Conservation (phyloP, 2,888 invertebrate genomes). For the Rhingia rostrata region DNA sequence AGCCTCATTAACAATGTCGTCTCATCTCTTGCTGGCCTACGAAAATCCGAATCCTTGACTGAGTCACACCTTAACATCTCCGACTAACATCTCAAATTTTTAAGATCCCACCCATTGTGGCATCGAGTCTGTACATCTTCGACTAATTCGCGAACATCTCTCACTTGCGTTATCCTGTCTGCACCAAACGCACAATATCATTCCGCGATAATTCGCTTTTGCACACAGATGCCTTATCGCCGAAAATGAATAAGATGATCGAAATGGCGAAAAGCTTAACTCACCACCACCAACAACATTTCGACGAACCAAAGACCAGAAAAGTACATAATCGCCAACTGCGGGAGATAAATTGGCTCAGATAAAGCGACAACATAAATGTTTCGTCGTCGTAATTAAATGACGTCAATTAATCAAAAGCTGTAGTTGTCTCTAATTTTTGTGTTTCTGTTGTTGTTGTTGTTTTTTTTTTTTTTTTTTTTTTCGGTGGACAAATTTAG, state of each 20-base stretch:
- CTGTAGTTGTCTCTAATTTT: constrained; percentile 73
- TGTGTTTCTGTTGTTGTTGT: constrained; percentile 43
- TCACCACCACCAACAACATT: constrained; percentile 18
- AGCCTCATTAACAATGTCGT: too few relatives aligned
- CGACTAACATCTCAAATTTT: background rate
- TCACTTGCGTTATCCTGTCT: constrained; percentile 56
- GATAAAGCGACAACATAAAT: constrained; percentile 77
- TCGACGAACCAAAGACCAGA: background rate
- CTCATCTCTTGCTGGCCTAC: too few relatives aligned
- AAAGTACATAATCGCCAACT: constrained; percentile 52
- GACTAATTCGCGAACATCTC: constrained; percentile 48
- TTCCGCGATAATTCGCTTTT: constrained; percentile 49
- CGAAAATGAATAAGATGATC: constrained; percentile 37
- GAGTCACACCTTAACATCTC: background rate
- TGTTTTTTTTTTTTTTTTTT: constrained; percentile 2
- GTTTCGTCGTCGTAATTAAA: constrained; percentile 82
- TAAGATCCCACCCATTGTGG: constrained; percentile 35
- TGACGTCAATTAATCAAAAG: constrained; percentile 83
- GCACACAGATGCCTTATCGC: constrained; percentile 60
- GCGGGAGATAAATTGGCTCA: constrained; percentile 71
- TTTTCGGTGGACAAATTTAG: constrained; percentile 66
- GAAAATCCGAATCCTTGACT: too few relatives aligned
- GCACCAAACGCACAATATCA: constrained; percentile 43
- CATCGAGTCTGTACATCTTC: constrained; percentile 9
- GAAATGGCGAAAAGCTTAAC: constrained; percentile 9